These are phyloP conservation scores for Smutsia gigantea DNA, from an alignment of 2,797 vertebrate genomes.

Conservation along the genomic window DNA sequence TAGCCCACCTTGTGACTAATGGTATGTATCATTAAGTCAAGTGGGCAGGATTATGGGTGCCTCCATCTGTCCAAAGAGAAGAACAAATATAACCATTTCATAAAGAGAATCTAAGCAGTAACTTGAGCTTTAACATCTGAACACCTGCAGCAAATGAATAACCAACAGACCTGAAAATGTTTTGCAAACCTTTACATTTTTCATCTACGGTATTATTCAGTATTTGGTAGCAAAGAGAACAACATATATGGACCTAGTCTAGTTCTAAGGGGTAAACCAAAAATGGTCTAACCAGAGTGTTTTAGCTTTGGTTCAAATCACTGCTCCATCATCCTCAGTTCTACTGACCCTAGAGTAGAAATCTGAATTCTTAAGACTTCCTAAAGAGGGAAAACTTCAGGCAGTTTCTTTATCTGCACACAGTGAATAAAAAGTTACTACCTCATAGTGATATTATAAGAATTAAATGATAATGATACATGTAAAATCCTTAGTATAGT, in stretches of 20 bases:
- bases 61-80: neutral
- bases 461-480: neutral
- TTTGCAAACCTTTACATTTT: conserved; percentile 10
- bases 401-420: neutral
- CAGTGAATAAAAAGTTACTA: neutral
- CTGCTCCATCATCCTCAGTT: neutral
- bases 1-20: neutral
- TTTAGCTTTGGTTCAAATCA: neutral
- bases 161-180: neutral
- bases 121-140: neutral
- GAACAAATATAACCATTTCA: conserved; percentile 1
- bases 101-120: neutral
- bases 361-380: neutral
- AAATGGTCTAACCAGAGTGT: neutral
- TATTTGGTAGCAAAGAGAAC: conserved; percentile 13
- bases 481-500: neutral
- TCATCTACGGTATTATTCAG: conserved; percentile 13
- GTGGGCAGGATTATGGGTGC: neutral
- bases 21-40: neutral
- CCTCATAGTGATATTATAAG: neutral
- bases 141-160: neutral
- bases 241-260: neutral
- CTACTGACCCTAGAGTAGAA: neutral
- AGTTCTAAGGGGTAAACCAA: neutral
- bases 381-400: neutral